Base-by-base conservation (phyloP, 2,113 vertebrate genomes). In the Scopus umbretta region DNA sequence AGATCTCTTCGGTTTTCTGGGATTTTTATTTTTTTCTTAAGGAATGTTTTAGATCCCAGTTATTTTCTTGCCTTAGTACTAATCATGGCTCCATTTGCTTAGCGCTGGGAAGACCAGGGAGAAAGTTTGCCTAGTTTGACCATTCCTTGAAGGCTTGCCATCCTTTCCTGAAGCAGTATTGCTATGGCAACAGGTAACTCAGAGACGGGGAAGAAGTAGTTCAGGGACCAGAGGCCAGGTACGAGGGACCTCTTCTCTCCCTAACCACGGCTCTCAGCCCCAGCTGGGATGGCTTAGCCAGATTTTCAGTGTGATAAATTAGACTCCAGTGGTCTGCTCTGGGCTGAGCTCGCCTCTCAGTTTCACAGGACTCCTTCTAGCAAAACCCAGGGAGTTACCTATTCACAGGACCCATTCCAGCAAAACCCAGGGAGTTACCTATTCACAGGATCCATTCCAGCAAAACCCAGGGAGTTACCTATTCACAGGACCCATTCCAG, bases 151-250 rank as follows among this genome's bases (percentile, higher is more conserved):
- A 49, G 29, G 47, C 34, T 78, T 47, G 36, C 25, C 36, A 32
- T 11, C 49, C 42, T n/a, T 71, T 74, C 40, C 67, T 16, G 58
- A 23, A 23, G 70, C 36, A 47, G 49, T 5, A 70, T 2, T 42
- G 47, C 62, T n/a, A 10, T 3, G 17, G 68, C 42, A 78, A 52
- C 65, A 49, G 30, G 50, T 16, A 27, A 18, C 25, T 43, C 11
- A 1, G 34, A 38, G 17, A 10, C 3, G 2, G 21, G 10, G 11
- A 0, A 47, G 38, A 26, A 34, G 80, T 1, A 10, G 21, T 13
- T 22, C 26, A 43, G 50, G 49, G 53, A 43, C 47, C 21, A 9
- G 36, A 40, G 43, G 10, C 19, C 53, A 11, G 45, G 8, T n/a
- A 10, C 3, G 3, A 62, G 15, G 32, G 20, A 34, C n/a, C 18